Evolutionary conservation across 2,797 vertebrate genomes (phyloP), one percentile per base, ranked within the genome.

Genomic region (Mormyrops boulengeri): DNA sequence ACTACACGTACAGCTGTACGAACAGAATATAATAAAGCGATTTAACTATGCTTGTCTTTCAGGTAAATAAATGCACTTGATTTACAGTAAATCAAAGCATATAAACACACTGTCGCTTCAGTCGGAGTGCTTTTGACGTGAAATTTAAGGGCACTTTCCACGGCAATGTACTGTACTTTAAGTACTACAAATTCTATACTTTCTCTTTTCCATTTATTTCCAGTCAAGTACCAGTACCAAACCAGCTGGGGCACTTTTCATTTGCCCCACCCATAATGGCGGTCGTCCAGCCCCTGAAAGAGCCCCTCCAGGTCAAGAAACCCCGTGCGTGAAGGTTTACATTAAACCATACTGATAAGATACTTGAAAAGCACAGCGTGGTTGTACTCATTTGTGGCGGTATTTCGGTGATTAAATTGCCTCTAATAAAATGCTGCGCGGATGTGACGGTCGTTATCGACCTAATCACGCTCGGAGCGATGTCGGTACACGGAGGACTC

Each of bases 321-420:
- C 92, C 91, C 88, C 90, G 89, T 92, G 50, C 91, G 91, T 88
- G 17, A 69, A 90, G 80, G 87, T 90, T 91, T 91, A 89, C 88
- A 90, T 91, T 89, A 87, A 89, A 90, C 44, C 41, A 19, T 9
- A 38, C 22, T 87, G 52, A 87, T 19, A 49, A 87, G 85, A 8
- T 6, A 87, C 6, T 41, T 44, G 1, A 49, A 52, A 66, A 26
- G 26, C 12, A 11, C 17, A 11, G 38, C 44, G 41, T 22, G 30
- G 22, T 38, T 22, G 55, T 11, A 12, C 19, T 4, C 17, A 49
- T 66, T 66, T 12, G 5, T 4, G 9, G 3, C 17, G 4, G n/a
- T 14, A 12, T 34, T 22, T 34, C 38, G 30, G 87, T 7, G 17
- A 17, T 9, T 9, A 22, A n/a, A 12, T 88, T n/a, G 55, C 17